Conservation (phyloP, 2,797 vertebrate genomes). For the Holocentrus rufus region DNA sequence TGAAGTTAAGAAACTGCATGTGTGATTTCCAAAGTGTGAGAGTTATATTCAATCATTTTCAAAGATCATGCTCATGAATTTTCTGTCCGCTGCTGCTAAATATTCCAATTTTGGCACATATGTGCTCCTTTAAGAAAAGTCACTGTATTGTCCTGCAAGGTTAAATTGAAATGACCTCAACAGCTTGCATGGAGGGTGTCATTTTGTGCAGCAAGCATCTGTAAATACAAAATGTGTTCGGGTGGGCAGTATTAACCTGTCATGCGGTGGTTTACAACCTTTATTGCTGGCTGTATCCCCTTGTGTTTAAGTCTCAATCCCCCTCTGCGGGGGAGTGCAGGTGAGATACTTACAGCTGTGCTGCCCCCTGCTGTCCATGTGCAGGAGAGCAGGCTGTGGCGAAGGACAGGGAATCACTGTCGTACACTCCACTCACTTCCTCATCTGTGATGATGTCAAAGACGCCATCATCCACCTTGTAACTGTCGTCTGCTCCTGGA, state of each 20-base stretch:
- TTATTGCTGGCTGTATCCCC: not conserved
- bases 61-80: not conserved
- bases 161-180: not conserved
- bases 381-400: conserved; percentile 73
- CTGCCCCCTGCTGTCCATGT: conserved; percentile 79
- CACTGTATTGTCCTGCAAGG: not conserved
- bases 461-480: conserved; percentile 84
- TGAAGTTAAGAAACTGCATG: not conserved
- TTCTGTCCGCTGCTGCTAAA: not conserved
- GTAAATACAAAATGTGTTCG: not conserved
- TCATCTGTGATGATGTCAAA: conserved; percentile 98
- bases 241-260: conserved; percentile 8
- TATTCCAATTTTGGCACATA: not conserved
- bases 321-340: not conserved
- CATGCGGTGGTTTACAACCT: conserved; percentile 7
- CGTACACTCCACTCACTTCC: conserved; percentile 88
- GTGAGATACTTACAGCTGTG: conserved; percentile 86
- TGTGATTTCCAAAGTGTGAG: not conserved
- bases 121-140: not conserved
- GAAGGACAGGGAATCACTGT: conserved; percentile 79
- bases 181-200: not conserved
- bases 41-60: no score
- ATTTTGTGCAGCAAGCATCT: not conserved
- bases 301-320: not conserved
- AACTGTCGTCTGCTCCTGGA: conserved; percentile 71